These are phyloP conservation scores for Athene noctua DNA, from an alignment of 2,113 vertebrate genomes.

Conservation along the genomic window DNA sequence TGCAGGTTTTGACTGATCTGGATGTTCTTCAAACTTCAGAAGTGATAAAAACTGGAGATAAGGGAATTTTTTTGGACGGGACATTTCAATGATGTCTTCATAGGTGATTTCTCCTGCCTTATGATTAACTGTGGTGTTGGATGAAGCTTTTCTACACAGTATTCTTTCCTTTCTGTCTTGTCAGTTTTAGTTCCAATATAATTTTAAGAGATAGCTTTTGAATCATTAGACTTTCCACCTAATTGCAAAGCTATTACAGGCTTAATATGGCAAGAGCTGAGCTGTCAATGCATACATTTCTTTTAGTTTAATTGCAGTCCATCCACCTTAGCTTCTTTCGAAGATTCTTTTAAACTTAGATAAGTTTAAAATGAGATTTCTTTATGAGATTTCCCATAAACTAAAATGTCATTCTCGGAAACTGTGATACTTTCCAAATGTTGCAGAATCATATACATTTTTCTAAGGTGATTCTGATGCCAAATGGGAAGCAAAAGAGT, in stretches of 20 bases:
- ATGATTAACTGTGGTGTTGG: background rate
- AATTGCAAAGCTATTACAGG: conserved; percentile 28
- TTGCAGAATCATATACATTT: background rate
- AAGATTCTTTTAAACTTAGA: conserved; percentile 12
- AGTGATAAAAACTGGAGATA: background rate
- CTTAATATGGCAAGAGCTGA: background rate
- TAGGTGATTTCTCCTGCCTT: background rate
- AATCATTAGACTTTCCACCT: conserved; percentile 23
- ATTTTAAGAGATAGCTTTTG: conserved; percentile 16
- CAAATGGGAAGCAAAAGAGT: background rate
- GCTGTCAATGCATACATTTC: background rate
- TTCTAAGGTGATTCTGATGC: background rate
- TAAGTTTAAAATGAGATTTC: background rate
- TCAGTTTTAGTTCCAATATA: background rate
- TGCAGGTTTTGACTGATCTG: background rate
- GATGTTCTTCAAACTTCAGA: background rate
- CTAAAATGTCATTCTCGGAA: conserved; percentile 6
- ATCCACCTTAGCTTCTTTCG: background rate
- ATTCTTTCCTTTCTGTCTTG: background rate
- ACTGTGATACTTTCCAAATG: background rate
- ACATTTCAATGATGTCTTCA: background rate
- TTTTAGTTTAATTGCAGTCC: conserved; percentile 5
- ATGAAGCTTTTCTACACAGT: background rate
- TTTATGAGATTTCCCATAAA: conserved; percentile 28
- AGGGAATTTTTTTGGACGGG: background rate